These are phyloP conservation scores for Heterodera filipjevi DNA, from an alignment of 2,888 invertebrate genomes.

Conservation along the genomic window DNA sequence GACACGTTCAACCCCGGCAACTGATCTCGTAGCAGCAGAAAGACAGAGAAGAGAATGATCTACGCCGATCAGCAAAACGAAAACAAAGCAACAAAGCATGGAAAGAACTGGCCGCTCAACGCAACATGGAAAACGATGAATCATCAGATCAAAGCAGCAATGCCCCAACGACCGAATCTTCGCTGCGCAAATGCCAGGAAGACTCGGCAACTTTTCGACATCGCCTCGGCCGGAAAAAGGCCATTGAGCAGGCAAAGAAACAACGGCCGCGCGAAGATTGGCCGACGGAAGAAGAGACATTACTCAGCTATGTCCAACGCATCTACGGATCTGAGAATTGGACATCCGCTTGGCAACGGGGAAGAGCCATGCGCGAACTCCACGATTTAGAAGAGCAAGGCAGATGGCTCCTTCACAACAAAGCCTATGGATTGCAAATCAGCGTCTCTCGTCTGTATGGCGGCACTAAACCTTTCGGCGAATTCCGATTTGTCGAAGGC, in stretches of 20 bases:
- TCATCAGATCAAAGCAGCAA: background rate
- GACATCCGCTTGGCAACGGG: background rate
- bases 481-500: background rate
- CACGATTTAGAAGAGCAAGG: background rate
- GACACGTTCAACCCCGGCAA: too few species aligned
- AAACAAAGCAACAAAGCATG: background rate
- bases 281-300: background rate
- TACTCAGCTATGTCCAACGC: background rate
- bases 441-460: background rate
- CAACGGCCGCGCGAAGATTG: background rate
- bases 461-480: background rate
- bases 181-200: background rate
- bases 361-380: background rate
- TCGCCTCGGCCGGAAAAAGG: background rate
- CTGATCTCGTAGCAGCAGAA: background rate
- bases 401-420: background rate
- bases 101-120: background rate
- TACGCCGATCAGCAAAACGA: background rate
- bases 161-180: too few species aligned
- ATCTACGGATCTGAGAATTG: background rate
- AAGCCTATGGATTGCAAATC: background rate
- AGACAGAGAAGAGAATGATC: too few species aligned
- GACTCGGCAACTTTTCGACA: background rate
- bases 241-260: background rate
- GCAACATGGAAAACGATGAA: background rate